Evolutionary conservation across 2,888 invertebrate genomes (phyloP).

Genomic region (Cantharis rustica): DNA sequence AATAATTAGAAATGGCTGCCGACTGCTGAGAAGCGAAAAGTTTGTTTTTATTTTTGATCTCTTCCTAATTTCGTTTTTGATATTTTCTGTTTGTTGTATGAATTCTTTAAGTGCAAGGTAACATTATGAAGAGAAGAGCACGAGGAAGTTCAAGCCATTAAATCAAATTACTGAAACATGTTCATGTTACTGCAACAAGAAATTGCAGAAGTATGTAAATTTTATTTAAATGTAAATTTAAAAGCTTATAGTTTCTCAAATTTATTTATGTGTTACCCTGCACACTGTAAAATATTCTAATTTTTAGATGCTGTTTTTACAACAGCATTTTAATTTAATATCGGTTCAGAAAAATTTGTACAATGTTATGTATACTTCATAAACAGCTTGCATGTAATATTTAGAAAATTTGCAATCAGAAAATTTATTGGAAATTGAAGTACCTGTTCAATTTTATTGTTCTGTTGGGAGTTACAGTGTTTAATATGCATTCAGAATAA

Average conservation of each 20-base stretch:
- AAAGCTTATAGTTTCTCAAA: slow-evolving; percentile 13
- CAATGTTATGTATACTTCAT: background rate
- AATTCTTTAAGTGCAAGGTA: background rate
- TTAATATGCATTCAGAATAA: background rate
- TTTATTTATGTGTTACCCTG: slow-evolving; percentile 26
- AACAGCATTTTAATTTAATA: background rate
- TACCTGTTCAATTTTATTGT: background rate
- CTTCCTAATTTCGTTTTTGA: background rate
- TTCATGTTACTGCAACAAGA: background rate
- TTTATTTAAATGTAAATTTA: slow-evolving; percentile 28
- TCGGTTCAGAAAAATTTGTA: background rate
- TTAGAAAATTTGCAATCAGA: background rate
- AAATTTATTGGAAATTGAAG: background rate
- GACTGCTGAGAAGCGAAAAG: background rate
- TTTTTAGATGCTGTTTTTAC: slow-evolving; percentile 8
- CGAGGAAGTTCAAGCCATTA: background rate
- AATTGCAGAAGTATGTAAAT: slow-evolving; percentile 18
- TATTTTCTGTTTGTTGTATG: background rate
- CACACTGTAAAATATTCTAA: slow-evolving; percentile 18
- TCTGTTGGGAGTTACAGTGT: background rate
- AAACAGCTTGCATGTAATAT: background rate
- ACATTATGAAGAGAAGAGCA: background rate
- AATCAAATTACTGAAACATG: background rate
- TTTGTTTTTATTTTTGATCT: background rate
- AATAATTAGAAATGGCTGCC: background rate